Conservation (phyloP, 1,140 invertebrate genomes). For the Zaprionus lachaisei region DNA sequence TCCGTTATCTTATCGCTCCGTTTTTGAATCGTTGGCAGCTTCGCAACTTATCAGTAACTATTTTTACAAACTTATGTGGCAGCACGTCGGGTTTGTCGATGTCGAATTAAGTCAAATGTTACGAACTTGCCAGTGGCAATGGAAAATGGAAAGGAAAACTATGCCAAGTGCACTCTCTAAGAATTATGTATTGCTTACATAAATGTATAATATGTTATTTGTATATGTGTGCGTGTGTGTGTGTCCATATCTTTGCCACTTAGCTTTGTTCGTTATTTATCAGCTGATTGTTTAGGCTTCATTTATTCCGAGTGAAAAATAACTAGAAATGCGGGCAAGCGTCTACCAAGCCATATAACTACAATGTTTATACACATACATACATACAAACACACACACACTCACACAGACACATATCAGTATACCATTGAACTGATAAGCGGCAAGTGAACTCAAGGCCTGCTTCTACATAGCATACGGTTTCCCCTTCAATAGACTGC, state of each 20-base stretch:
- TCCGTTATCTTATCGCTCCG: constrained; percentile 29
- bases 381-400: neutral
- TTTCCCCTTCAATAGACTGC: constrained; percentile 21
- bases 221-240: neutral
- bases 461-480: constrained; percentile 15
- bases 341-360: constrained; percentile 40
- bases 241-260: neutral
- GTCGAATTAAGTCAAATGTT: constrained; percentile 1
- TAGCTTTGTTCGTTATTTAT: constrained; percentile 32
- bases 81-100: neutral
- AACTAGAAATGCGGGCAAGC: constrained; percentile 49
- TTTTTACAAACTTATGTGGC: constrained; percentile 17
- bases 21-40: constrained; percentile 6
- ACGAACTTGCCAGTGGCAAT: neutral
- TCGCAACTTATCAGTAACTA: constrained; percentile 6
- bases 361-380: constrained; percentile 10
- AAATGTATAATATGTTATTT: constrained; percentile 8
- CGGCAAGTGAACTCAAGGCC: constrained; percentile 67
- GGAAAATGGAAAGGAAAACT: constrained; percentile 17
- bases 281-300: constrained; percentile 46
- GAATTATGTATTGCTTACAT: constrained; percentile 3
- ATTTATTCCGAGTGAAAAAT: constrained; percentile 44
- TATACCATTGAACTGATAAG: constrained; percentile 78
- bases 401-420: neutral
- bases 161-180: constrained; percentile 26